Base-by-base conservation (phyloP, 2,888 invertebrate genomes). In the Epirrhoe tristata region DNA sequence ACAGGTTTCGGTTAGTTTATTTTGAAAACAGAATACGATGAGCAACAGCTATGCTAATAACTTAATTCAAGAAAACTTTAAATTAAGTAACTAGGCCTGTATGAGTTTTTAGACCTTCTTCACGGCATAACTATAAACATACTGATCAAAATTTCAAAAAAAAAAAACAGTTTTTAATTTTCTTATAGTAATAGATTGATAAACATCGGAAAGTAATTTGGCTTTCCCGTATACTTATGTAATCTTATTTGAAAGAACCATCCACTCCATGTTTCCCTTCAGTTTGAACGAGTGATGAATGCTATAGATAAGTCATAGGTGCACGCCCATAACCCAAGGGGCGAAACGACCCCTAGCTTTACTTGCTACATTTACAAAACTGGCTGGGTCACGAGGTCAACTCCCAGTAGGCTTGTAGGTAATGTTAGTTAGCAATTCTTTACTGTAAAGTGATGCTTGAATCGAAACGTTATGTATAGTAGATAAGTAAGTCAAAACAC, bases 261-360 rank as follows among this genome's bases (percentile, higher is more conserved):
- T 43, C 39, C 39, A 43, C 12, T 43, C 39, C 39, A 43, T 5
- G 39, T 43, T 43, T 43, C 39, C 39, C 39, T 43, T 43, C 12
- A 43, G 32, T 36, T 51, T 51, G 51, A 36, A 36, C 51, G 39
- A 43, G 14, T 63, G 63, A 58, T 58, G 58, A 58, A 58, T 63
- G 36, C 10, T 43, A 12, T 12, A 43, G 39, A 31, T 31, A 50
- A 46, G 24, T 64, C 64, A 64, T 54, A 58, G 54, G 58, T 46
- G 43, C 58, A 64, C 58, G 64, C 64, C 58, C 64, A 54, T 58
- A 12, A 36, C 64, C 64, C 53, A 46, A 53, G 53, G 63, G 64
- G 48, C 43, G 34, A 54, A 53, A n/a, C 63, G n/a, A 31, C 12
- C 39, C 39, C 39, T 12, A 12, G 39, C 5, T 2, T 12, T 43